phyloP scores from a whole-genome alignment of 2,797 vertebrate genomes.

The Channallabes apus region DNA sequence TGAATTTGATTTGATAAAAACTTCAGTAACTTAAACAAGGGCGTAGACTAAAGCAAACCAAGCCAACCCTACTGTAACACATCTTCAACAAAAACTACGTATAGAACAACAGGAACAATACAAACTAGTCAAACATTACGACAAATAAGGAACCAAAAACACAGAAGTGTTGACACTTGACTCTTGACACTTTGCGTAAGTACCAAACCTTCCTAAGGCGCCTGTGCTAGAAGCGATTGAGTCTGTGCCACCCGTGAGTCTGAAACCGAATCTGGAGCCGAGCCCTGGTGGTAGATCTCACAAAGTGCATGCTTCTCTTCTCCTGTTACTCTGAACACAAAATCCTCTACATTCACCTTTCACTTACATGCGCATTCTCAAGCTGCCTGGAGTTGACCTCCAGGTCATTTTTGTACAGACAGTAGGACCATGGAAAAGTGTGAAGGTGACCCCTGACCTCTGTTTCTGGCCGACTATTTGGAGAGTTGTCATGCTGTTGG shows the following conservation, averaged over 20 bases:
- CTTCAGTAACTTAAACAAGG: too few relatives aligned
- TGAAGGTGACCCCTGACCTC: constrained; percentile 27
- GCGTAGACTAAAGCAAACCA: too few relatives aligned
- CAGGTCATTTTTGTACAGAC: constrained; percentile 23
- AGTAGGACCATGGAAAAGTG: constrained; percentile 37
- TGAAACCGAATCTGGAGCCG: constrained; percentile 45
- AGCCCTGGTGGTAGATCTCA: constrained; percentile 35
- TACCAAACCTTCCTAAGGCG: constrained; percentile 30
- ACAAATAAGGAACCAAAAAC: too few relatives aligned
- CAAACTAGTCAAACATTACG: too few relatives aligned
- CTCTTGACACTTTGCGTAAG: constrained; percentile 17
- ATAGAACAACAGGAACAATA: too few relatives aligned
- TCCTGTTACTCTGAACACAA: constrained; percentile 24
- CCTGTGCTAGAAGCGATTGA: constrained; percentile 17
- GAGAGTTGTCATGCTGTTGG: background rate
- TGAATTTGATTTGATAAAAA: too few relatives aligned
- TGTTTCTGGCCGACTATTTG: background rate
- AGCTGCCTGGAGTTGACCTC: background rate
- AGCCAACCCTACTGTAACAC: too few relatives aligned
- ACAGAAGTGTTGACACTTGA: too few relatives aligned
- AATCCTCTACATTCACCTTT: background rate
- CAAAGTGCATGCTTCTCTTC: constrained; percentile 4
- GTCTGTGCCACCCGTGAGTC: constrained; percentile 15
- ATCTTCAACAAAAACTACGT: too few relatives aligned
- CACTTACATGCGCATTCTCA: background rate